Base-by-base conservation (phyloP, 2,888 invertebrate species). In the Mimachlamys varia region DNA sequence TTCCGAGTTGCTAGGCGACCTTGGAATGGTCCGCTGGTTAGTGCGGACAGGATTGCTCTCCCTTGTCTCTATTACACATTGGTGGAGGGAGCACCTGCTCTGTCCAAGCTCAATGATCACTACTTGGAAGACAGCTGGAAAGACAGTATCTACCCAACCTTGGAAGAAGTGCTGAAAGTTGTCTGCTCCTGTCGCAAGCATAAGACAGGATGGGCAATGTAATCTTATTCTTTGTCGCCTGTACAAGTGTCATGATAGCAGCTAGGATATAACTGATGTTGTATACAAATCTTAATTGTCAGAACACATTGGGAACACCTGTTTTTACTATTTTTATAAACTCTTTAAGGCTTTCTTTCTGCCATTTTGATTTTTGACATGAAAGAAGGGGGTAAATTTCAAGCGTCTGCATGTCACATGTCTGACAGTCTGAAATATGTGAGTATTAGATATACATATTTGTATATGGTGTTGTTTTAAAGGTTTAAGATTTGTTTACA, bases 31-130 rank as follows among this genome's bases (percentile, higher is more conserved):
- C 96, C 95, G 1, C 90, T 96, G 88, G 93, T 94, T 13, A 90
- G 92, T 88, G 92, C 94, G 7, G 95, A 95, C 62, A 92, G 93
- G 53, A 90, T 95, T 4, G 93, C 94, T 89, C 92, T 96, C 87
- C 95, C 96, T 10, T 96, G 96, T 93, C 90, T 96, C 38, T 95
- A 95, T 90, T 94, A 94, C 88, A 94, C 96, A 10, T 93, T 96
- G 92, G 90, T 94, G 17, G 89, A 88, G 12, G 96, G 96, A 33
- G 95, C 96, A 0, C 95, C 96, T 2, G 93, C 93, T 38, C 93
- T 96, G 37, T 91, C 93, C 89, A 94, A 94, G 89, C 92, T 96
- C 33, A 96, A 96, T 91, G 95, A 95, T 62, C 95, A 95, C 92
- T 90, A 94, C 49, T 93, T 96, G 89, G 93, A 94, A 50, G 88